A percentile compares a stretch with the other conserved stretches of the same genome.
Evolutionary conservation across 2,888 invertebrate genomes (phyloP).

Genomic region (Campoletis raptor): DNA sequence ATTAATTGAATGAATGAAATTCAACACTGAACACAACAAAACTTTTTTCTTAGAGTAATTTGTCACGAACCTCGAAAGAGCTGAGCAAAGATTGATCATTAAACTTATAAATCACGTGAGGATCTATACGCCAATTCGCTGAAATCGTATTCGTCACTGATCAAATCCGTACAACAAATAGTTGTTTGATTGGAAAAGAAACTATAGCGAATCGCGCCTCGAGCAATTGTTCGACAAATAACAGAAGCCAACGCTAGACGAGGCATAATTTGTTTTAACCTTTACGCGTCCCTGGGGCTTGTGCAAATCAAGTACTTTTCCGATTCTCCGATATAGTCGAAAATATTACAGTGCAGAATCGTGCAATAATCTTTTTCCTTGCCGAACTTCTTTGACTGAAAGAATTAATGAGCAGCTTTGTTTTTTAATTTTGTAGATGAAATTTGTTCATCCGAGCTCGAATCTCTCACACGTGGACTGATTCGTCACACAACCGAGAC

Average conservation of each 20-base stretch:
- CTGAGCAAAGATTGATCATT: slow-evolving; percentile 55
- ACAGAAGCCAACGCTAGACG: slow-evolving; percentile 9
- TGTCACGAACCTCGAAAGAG: slow-evolving; percentile 35
- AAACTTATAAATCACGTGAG: slow-evolving; percentile 42
- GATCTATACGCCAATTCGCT: background rate
- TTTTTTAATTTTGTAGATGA: background rate
- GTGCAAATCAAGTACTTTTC: slow-evolving; percentile 48
- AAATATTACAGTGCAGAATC: background rate
- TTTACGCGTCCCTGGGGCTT: slow-evolving; percentile 14
- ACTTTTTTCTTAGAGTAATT: background rate
- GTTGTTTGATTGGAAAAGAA: slow-evolving; percentile 56
- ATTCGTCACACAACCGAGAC: background rate
- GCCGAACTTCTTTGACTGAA: background rate
- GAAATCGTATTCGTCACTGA: slow-evolving; percentile 27
- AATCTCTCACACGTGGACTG: background rate
- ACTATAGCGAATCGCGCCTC: slow-evolving; percentile 33
- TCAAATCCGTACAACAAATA: slow-evolving; percentile 37
- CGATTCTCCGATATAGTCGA: slow-evolving; percentile 46
- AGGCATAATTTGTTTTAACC: slow-evolving; percentile 24
- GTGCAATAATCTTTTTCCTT: background rate
- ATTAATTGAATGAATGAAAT: too few species aligned
- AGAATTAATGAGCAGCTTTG: background rate
- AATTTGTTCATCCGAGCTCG: background rate
- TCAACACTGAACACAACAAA: too few species aligned
- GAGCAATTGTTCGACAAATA: slow-evolving; percentile 53